Evolutionary conservation across 2,113 vertebrate species (phyloP).

Genomic region (Ifrita kowaldi): DNA sequence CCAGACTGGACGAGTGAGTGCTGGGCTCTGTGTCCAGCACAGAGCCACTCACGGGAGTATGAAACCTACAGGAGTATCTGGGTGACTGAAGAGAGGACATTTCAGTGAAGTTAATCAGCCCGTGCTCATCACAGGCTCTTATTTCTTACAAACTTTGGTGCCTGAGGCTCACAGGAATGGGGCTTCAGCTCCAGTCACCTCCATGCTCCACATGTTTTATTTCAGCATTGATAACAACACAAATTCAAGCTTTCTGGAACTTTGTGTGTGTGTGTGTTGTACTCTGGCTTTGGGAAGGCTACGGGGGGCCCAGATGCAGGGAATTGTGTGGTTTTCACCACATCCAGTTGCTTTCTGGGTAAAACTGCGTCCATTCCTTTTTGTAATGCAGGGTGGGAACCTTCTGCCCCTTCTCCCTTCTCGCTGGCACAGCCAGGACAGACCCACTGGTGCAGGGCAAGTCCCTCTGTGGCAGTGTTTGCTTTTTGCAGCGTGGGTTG

Average conservation of each 20-base stretch:
- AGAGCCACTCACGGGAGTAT: accelerated
- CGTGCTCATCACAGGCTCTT: accelerated
- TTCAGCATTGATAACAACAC: neutral
- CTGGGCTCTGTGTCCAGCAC: neutral
- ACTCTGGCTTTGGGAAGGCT: neutral
- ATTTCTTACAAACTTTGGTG: neutral
- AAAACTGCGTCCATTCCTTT: neutral
- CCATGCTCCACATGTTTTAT: neutral
- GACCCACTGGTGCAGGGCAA: neutral
- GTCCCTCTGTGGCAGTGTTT: neutral
- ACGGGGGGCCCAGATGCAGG: accelerated
- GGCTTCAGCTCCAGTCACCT: neutral
- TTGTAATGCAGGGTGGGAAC: neutral
- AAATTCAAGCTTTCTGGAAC: neutral
- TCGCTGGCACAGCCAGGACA: neutral
- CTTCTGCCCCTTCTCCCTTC: neutral
- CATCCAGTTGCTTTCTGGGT: neutral
- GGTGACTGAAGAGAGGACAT: neutral
- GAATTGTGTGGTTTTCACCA: neutral
- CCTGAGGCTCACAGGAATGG: neutral
- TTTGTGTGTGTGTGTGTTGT: neutral
- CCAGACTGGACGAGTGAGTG: accelerated
- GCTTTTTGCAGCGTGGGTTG: neutral
- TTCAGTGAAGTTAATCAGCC: neutral
- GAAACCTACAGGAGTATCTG: neutral